phyloP scores from a whole-genome alignment of 2,797 vertebrate genomes.

The Acridotheres tristis region DNA sequence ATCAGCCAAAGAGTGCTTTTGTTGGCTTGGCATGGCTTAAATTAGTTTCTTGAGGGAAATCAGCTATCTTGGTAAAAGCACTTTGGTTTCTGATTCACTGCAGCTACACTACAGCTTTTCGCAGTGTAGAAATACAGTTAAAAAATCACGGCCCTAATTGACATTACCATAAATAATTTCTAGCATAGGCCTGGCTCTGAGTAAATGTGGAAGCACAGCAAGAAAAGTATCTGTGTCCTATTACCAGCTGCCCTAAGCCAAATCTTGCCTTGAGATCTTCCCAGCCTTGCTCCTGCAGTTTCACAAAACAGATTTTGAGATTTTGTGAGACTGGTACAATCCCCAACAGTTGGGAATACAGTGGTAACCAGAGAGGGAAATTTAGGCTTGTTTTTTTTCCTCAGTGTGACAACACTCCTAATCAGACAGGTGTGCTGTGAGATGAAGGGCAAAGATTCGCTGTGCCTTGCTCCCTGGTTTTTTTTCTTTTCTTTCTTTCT shows the following conservation, averaged over 20 bases:
- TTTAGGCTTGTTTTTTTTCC: background rate
- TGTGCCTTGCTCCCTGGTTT: background rate
- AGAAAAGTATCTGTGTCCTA: constrained; percentile 18
- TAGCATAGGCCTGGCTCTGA: constrained; percentile 50
- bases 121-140: constrained; percentile 56
- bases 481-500: too few species aligned
- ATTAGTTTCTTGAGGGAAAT: constrained; percentile 69
- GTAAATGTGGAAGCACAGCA: constrained; percentile 32
- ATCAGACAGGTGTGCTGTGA: constrained; percentile 35
- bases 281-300: background rate
- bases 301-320: background rate
- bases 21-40: constrained; percentile 56
- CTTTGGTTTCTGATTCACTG: constrained; percentile 56
- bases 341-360: background rate
- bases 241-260: background rate
- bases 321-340: background rate
- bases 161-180: constrained; percentile 69
- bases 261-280: background rate
- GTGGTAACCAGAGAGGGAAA: background rate
- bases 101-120: constrained; percentile 47
- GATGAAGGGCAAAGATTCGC: constrained; percentile 56
- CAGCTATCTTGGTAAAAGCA: constrained; percentile 67
- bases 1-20: constrained; percentile 59
- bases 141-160: constrained; percentile 69
- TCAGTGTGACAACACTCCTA: constrained; percentile 44